These are phyloP conservation scores for Trachops cirrhosus DNA, from an alignment of 2,797 vertebrate species.

Conservation along the genomic window DNA sequence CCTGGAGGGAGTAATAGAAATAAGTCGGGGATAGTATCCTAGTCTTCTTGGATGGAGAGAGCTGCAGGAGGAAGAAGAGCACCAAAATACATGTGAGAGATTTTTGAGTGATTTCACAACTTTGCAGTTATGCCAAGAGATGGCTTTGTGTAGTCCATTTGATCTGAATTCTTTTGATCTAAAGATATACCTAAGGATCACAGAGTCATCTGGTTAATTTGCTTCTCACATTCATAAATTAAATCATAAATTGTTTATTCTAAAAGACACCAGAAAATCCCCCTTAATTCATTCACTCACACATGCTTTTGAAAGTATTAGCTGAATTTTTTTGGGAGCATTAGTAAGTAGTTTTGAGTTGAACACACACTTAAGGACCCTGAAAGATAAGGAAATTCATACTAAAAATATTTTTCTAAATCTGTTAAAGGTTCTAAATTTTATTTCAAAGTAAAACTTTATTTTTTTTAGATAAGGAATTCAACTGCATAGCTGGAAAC, in stretches of 20 bases:
- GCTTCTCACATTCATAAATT: background rate
- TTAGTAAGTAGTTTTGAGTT: background rate
- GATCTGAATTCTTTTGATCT: background rate
- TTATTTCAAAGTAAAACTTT: background rate
- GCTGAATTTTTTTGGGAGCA: background rate
- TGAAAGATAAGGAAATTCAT: background rate
- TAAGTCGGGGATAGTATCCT: background rate
- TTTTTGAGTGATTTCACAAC: background rate
- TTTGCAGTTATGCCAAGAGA: background rate
- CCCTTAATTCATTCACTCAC: background rate
- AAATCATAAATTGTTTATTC: background rate
- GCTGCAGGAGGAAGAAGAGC: background rate
- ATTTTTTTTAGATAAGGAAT: background rate
- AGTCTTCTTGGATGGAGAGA: background rate
- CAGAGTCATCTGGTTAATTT: background rate
- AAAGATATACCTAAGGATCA: background rate
- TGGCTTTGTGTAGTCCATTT: background rate
- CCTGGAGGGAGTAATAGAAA: background rate
- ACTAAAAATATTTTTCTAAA: background rate
- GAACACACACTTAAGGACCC: background rate
- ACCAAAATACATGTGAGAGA: background rate
- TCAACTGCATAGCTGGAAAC: background rate
- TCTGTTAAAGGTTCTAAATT: background rate
- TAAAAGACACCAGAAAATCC: background rate
- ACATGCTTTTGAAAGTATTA: background rate